A percentile compares a stretch with the other conserved stretches of the same genome.
Evolutionary conservation across 2,797 vertebrate species (phyloP).

Genomic region (Aphelocoma californica): DNA sequence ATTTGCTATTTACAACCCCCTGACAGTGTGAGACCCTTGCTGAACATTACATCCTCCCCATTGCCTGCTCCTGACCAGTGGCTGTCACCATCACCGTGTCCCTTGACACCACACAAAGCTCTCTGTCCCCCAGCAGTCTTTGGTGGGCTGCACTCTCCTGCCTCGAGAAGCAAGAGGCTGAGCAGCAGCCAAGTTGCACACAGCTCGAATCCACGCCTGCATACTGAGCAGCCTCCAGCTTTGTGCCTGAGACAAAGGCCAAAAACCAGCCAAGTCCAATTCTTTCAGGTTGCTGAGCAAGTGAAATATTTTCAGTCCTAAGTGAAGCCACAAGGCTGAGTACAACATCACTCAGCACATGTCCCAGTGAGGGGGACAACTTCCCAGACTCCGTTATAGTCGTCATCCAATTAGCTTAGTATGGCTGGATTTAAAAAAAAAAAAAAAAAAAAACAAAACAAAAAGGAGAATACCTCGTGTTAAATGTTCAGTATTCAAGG

Average conservation of each 20-base stretch:
- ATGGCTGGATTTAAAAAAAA: neutral
- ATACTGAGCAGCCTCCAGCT: constrained; percentile 3
- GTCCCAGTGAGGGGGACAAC: neutral
- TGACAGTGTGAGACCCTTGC: neutral
- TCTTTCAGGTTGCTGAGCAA: neutral
- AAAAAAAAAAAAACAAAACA: neutral
- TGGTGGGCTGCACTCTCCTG: neutral
- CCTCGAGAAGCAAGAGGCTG: neutral
- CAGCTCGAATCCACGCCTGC: neutral
- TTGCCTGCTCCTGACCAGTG: neutral
- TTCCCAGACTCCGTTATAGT: neutral
- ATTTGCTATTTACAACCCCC: neutral
- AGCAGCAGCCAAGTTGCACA: neutral
- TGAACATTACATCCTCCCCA: neutral
- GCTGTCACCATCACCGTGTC: neutral
- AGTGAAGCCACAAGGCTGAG: neutral
- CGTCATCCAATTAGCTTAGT: neutral
- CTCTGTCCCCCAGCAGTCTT: neutral
- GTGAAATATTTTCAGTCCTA: neutral
- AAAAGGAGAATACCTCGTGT: neutral
- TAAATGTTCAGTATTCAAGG: neutral
- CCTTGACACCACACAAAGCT: neutral
- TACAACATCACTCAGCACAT: neutral
- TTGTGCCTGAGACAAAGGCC: neutral
- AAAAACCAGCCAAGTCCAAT: neutral